These are phyloP conservation scores for Drosophila equinoxialis DNA, from an alignment of 1,140 invertebrate species.

Conservation along the genomic window DNA sequence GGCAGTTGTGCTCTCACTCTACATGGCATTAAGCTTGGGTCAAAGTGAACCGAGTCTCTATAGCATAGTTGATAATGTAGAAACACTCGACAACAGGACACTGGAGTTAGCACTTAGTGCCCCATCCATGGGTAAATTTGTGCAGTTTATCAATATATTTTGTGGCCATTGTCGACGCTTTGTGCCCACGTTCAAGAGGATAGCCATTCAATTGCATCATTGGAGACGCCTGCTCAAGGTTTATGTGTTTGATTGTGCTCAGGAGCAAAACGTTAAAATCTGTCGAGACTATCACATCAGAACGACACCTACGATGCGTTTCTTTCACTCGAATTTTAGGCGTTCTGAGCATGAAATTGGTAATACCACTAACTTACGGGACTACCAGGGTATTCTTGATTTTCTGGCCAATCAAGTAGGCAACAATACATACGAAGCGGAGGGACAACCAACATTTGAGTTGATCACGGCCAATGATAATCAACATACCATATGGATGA, in stretches of 20 bases:
- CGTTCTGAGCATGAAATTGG: slow-evolving; percentile 24
- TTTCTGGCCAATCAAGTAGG: slow-evolving; percentile 26
- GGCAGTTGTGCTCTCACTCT: neutral
- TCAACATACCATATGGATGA: neutral
- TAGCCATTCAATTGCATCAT: slow-evolving; percentile 86
- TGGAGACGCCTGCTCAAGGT: slow-evolving; percentile 84
- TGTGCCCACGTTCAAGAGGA: slow-evolving; percentile 89
- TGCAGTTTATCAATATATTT: slow-evolving; percentile 95
- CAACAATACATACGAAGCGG: slow-evolving; percentile 16
- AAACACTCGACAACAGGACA: slow-evolving; percentile 78
- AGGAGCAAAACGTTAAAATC: slow-evolving; percentile 88
- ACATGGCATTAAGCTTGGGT: neutral
- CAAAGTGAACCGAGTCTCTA: slow-evolving; percentile 84
- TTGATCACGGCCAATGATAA: neutral
- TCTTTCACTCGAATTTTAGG: neutral
- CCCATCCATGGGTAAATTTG: slow-evolving; percentile 83
- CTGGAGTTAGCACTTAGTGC: neutral
- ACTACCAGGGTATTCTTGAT: slow-evolving; percentile 24
- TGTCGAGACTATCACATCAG: slow-evolving; percentile 8
- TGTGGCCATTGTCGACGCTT: slow-evolving; percentile 93
- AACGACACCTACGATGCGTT: neutral
- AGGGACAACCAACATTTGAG: slow-evolving; percentile 29
- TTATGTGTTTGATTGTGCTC: slow-evolving; percentile 88
- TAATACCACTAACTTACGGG: neutral
- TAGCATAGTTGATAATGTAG: slow-evolving; percentile 84